phyloP scores from a whole-genome alignment of 1,140 invertebrate species.

The Drosophila novamexicana region DNA sequence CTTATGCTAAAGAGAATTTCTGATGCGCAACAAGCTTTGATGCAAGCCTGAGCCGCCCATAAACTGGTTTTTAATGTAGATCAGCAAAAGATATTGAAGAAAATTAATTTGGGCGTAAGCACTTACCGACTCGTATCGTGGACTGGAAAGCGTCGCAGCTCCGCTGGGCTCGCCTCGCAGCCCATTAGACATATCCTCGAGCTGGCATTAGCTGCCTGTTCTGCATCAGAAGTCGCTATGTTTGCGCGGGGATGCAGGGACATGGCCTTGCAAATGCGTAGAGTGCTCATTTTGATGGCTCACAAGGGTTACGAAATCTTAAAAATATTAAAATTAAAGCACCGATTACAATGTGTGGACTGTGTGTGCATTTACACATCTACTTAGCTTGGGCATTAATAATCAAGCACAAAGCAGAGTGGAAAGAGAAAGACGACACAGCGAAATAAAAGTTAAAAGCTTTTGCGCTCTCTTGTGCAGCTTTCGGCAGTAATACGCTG shows the following conservation, averaged over 20 bases:
- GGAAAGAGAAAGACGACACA: slow-evolving; percentile 6
- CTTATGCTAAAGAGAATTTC: slow-evolving; percentile 38
- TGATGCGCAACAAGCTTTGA: slow-evolving; percentile 54
- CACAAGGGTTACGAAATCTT: not conserved
- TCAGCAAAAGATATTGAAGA: slow-evolving; percentile 2
- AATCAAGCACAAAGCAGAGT: slow-evolving; percentile 1
- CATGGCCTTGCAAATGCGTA: slow-evolving; percentile 62
- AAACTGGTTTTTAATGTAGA: slow-evolving; percentile 60
- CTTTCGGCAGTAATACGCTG: slow-evolving; percentile 21
- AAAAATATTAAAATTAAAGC: not conserved
- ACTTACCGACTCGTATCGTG: slow-evolving; percentile 65
- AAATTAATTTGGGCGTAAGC: slow-evolving; percentile 8
- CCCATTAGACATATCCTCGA: slow-evolving; percentile 65
- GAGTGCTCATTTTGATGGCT: slow-evolving; percentile 39
- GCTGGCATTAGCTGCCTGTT: not conserved
- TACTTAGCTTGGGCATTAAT: slow-evolving; percentile 25
- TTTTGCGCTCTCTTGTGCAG: slow-evolving; percentile 29
- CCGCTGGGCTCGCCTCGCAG: slow-evolving; percentile 41
- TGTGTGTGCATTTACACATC: slow-evolving; percentile 26
- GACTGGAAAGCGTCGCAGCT: slow-evolving; percentile 66
- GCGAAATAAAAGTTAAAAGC: slow-evolving; percentile 45
- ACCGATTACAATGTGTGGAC: not conserved
- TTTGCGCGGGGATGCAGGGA: slow-evolving; percentile 55
- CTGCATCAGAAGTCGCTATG: not conserved
- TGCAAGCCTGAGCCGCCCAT: slow-evolving; percentile 15